Base-by-base conservation (phyloP, 2,113 vertebrate species). In the Felis chaus region DNA sequence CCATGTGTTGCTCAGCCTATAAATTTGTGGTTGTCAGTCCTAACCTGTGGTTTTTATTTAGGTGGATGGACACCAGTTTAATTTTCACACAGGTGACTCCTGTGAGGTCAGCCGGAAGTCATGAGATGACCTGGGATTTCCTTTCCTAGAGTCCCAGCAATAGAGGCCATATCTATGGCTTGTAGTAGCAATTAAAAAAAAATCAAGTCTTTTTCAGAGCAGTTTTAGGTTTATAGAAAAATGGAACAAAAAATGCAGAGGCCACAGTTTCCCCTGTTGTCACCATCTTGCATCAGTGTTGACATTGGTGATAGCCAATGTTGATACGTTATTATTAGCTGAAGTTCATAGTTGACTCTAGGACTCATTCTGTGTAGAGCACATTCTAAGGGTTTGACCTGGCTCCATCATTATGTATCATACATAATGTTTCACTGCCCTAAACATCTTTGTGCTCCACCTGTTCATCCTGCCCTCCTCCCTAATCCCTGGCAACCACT, bases 161-260 rank as follows among this genome's bases (percentile, higher is more conserved):
- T 48, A 18, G 2, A 41, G 81, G 33, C 27, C 76, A 69, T 73
- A 18, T 33, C 48, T 25, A 25, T 33, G 80, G 19, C 53, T 71
- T n/a, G 4, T n/a, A 14, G 33, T 36, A 63, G 25, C 57, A 65
- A 4, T 12, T n/a, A 11, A 81, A 33, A 79, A 66, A 66, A 66
- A 66, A 45, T 39, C 27, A 55, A 63, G 57, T 23, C 5, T 61
- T 81, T 66, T 91, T 83, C 36, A 95, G 61, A 78, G 53, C 10
- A 88, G 18, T 92, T 86, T 91, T 63, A 31, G 65, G 65, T 81
- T 89, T n/a, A 82, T 27, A 39, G n/a, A 39, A 81, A 74, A 83
- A 27, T 78, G 81, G 57, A 66, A 21, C 9, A 21, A 9, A 31
- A 78, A 39, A 12, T 21, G 14, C 1, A 1, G 13, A 82, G 36